phyloP scores from a whole-genome alignment of 2,797 vertebrate species.

The Enteromius anoplus region DNA sequence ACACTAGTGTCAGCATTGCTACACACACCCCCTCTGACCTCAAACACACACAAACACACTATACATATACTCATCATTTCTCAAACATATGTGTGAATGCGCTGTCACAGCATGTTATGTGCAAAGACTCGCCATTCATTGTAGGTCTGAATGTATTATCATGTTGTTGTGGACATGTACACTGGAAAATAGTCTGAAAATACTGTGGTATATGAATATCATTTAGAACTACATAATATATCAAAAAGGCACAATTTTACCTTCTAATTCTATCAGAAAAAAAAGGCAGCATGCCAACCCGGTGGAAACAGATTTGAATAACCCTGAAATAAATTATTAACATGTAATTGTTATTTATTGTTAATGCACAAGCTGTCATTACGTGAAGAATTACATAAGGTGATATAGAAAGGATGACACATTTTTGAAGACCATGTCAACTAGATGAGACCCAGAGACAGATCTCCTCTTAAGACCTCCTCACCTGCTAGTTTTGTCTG shows the following conservation, averaged over 20 bases:
- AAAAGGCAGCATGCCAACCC: no score
- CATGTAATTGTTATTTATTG: not conserved
- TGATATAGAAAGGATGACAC: not conserved
- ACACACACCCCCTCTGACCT: slow-evolving; percentile 32
- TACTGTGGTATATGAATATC: not conserved
- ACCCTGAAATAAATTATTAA: not conserved
- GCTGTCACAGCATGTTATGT: slow-evolving; percentile 4
- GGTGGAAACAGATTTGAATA: not conserved
- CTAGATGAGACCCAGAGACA: not conserved
- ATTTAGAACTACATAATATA: not conserved
- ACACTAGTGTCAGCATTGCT: slow-evolving; percentile 53
- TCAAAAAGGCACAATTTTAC: not conserved
- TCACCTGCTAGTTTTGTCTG: not conserved
- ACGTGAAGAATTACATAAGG: not conserved
- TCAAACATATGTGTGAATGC: slow-evolving; percentile 32
- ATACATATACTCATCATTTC: slow-evolving; percentile 35
- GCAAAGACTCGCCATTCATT: slow-evolving; percentile 11
- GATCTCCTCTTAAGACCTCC: not conserved
- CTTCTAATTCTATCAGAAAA: not conserved
- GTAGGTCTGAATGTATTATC: not conserved
- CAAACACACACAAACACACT: slow-evolving; percentile 40
- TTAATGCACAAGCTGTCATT: not conserved
- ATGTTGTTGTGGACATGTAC: not conserved
- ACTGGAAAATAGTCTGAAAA: not conserved
- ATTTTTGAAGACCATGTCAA: not conserved